Conservation (phyloP, 2,888 invertebrate genomes). For the Congeria kusceri region DNA sequence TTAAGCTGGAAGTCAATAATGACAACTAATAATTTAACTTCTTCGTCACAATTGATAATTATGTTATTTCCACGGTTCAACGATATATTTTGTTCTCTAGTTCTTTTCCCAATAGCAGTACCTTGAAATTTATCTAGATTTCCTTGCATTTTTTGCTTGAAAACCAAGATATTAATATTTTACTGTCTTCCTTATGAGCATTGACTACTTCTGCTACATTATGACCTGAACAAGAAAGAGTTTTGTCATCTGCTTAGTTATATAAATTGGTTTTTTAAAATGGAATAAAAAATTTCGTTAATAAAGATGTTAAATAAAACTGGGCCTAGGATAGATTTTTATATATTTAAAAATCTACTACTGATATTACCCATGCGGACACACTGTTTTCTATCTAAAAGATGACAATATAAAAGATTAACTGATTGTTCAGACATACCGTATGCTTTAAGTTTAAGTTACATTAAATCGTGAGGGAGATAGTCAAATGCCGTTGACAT, state of each 20-base stretch:
- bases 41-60: slow-evolving; percentile 8
- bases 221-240: background rate
- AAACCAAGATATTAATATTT: slow-evolving; percentile 26
- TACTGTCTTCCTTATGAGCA: slow-evolving; percentile 5
- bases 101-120: slow-evolving; percentile 21
- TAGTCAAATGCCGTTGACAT: background rate
- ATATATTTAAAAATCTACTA: slow-evolving; percentile 5
- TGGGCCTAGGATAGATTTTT: slow-evolving; percentile 16
- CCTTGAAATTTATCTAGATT: slow-evolving; percentile 35
- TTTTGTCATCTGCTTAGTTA: slow-evolving; percentile 49
- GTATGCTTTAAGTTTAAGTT: slow-evolving; percentile 17
- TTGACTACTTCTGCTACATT: background rate
- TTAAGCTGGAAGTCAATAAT: slow-evolving; percentile 19
- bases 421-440: slow-evolving; percentile 4
- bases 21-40: slow-evolving; percentile 31
- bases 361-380: slow-evolving; percentile 9
- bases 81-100: slow-evolving; percentile 6
- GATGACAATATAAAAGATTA: slow-evolving; percentile 11
- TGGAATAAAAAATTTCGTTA: background rate
- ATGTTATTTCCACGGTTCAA: slow-evolving; percentile 7
- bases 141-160: slow-evolving; percentile 30
- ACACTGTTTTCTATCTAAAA: slow-evolving; percentile 25
- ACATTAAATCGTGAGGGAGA: background rate
- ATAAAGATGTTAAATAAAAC: slow-evolving; percentile 28
- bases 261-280: slow-evolving; percentile 1